Evolutionary conservation across 1,140 invertebrate genomes (phyloP), one percentile per base, ranked within the genome.

Genomic region (Zaprionus ghesquierei): DNA sequence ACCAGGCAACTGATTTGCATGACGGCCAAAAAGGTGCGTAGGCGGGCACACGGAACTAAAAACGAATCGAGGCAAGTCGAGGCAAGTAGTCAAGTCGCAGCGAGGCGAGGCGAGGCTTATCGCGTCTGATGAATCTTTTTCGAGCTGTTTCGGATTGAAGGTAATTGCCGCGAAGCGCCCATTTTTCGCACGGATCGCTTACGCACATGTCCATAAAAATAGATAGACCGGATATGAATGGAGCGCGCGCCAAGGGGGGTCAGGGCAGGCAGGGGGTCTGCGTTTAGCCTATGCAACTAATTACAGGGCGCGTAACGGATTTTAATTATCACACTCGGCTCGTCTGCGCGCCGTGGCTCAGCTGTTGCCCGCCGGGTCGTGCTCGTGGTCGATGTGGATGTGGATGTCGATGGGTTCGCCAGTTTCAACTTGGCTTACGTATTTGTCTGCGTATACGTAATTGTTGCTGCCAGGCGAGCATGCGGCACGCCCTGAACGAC

Each of bases 171-270:
- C 89, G 87, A 76, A 90, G 80, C 89, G 87, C 87, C 87, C 84
- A 90, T 90, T 89, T 90, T 90, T 90, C 80, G 89, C 89, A 90
- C 89, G 89, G 89, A 87, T 87, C 82, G 79, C 79, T 89, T 87
- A 87, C 82, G 82, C 82, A 87, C 84, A 87, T 82, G 79, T 87
- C 84, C 72, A 87, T 89, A 89, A 87, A 87, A 89, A 79, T 89
- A 71, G 82, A 82, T 86, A 79, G 65, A 13, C 66, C 70, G 82
- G 73, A 86, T 78, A 73, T 73, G 65, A 64, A 62, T 65, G 46
- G 38, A 79, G 31, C 41, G 41, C 15, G 41, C 41, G 1, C 41
- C 41, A 18, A 12, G 41, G 41, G 18, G 1, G 9, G 9, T 3
- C 27, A 23, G 27, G 53, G 31, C 10, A n/a, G n/a, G 27, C 49